These are phyloP conservation scores for Cydia strobilella DNA, from an alignment of 1,140 invertebrate species.

Conservation along the genomic window DNA sequence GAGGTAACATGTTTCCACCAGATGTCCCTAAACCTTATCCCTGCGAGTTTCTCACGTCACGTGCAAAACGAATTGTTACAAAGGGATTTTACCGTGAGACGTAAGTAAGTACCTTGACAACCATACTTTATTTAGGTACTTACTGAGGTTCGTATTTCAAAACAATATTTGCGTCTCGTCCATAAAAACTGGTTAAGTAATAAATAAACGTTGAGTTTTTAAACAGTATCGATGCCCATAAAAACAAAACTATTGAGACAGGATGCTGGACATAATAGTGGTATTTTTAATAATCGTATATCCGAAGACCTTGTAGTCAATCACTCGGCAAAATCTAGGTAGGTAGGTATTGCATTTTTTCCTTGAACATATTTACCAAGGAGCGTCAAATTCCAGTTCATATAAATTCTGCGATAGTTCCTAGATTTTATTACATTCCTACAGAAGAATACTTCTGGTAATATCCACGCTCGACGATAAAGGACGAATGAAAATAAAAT, in stretches of 20 bases:
- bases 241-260: slow-evolving; percentile 23
- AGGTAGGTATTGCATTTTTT: not conserved
- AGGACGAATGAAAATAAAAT: slow-evolving; percentile 34
- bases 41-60: slow-evolving; percentile 19
- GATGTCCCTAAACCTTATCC: slow-evolving; percentile 15
- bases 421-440: slow-evolving; percentile 5
- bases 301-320: slow-evolving; percentile 26
- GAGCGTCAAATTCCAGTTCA: not conserved
- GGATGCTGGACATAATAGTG: not conserved
- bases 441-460: not conserved
- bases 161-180: slow-evolving; percentile 18
- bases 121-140: slow-evolving; percentile 15
- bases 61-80: not conserved
- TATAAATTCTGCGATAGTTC: slow-evolving; percentile 1
- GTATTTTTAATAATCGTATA: slow-evolving; percentile 11
- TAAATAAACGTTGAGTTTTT: slow-evolving; percentile 21
- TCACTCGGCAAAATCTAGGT: slow-evolving; percentile 9
- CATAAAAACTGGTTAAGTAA: slow-evolving; percentile 29
- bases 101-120: not conserved
- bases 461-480: slow-evolving; percentile 19
- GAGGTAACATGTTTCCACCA: slow-evolving; percentile 22
- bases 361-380: not conserved
- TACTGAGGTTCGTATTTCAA: slow-evolving; percentile 10
- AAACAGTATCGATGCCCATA: slow-evolving; percentile 20
- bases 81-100: not conserved